A percentile compares a stretch with the other conserved stretches of the same genome.
Conservation (phyloP, 2,113 vertebrate species). For the Eretmochelys imbricata region DNA sequence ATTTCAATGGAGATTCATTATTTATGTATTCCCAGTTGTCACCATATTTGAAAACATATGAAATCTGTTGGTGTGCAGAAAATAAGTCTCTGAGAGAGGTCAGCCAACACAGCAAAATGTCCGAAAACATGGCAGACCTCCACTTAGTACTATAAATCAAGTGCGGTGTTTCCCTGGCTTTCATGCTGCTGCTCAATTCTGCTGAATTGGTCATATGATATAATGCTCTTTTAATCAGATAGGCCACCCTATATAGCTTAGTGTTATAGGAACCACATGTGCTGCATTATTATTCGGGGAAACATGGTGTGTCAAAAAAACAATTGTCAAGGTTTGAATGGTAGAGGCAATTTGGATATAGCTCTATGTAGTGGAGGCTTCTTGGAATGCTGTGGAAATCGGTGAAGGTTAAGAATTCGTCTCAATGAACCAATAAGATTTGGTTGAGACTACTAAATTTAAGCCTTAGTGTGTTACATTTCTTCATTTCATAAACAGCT, state of each 20-base stretch:
- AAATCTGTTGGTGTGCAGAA: slow-evolving; percentile 56
- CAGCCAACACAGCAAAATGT: slow-evolving; percentile 53
- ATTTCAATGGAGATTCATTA: slow-evolving; percentile 63
- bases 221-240: slow-evolving; percentile 53
- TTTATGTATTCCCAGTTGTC: slow-evolving; percentile 69
- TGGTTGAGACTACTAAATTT: slow-evolving; percentile 44
- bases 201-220: slow-evolving; percentile 45
- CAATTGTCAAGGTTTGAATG: neutral
- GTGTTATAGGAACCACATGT: slow-evolving; percentile 67
- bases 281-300: neutral
- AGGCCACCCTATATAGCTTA: slow-evolving; percentile 16
- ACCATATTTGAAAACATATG: slow-evolving; percentile 59
- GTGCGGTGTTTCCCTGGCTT: neutral
- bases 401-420: neutral
- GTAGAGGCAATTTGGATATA: slow-evolving; percentile 8
- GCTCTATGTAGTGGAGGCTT: neutral
- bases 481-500: slow-evolving; percentile 38
- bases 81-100: slow-evolving; percentile 62
- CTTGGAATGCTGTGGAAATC: slow-evolving; percentile 37
- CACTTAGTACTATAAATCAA: slow-evolving; percentile 63
- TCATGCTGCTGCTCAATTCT: slow-evolving; percentile 51
- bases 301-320: slow-evolving; percentile 11
- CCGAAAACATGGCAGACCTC: slow-evolving; percentile 52
- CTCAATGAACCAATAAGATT: slow-evolving; percentile 35
- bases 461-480: slow-evolving; percentile 53